Conservation (phyloP, 2,113 vertebrate genomes). For the Megaceryle maxima region DNA sequence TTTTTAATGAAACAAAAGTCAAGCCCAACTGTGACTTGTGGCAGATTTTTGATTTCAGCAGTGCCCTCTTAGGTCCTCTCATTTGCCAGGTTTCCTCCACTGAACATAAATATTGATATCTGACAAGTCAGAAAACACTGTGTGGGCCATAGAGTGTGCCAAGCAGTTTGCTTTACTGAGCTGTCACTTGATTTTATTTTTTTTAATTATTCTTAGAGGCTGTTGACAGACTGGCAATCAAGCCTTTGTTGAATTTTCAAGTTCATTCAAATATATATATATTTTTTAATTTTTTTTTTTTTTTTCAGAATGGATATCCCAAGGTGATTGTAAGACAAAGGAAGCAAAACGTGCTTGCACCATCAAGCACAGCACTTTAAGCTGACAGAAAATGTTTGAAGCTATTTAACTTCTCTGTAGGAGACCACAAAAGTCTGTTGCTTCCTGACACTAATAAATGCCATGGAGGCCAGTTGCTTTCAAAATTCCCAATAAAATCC, state of each 20-base stretch:
- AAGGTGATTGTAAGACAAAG: slow-evolving; percentile 22
- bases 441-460: slow-evolving; percentile 19
- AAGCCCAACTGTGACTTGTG: slow-evolving; percentile 44
- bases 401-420: slow-evolving; percentile 44
- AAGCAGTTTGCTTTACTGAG: not conserved
- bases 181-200: not conserved
- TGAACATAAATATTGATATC: slow-evolving; percentile 14
- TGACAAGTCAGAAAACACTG: not conserved
- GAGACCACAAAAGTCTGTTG: slow-evolving; percentile 10
- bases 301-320: not conserved
- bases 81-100: not conserved
- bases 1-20: slow-evolving; percentile 67
- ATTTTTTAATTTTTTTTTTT: not conserved
- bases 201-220: not conserved
- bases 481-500: not conserved
- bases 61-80: slow-evolving; percentile 12
- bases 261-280: slow-evolving; percentile 18
- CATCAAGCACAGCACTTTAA: slow-evolving; percentile 22
- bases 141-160: not conserved
- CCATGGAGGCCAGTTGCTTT: not conserved
- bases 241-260: slow-evolving; percentile 18
- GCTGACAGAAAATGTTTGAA: slow-evolving; percentile 40
- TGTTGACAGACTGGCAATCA: slow-evolving; percentile 37
- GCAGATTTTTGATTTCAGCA: slow-evolving; percentile 24
- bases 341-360: slow-evolving; percentile 9